These are phyloP conservation scores for Penelope pileata DNA, from an alignment of 2,113 vertebrate genomes.

Conservation along the genomic window DNA sequence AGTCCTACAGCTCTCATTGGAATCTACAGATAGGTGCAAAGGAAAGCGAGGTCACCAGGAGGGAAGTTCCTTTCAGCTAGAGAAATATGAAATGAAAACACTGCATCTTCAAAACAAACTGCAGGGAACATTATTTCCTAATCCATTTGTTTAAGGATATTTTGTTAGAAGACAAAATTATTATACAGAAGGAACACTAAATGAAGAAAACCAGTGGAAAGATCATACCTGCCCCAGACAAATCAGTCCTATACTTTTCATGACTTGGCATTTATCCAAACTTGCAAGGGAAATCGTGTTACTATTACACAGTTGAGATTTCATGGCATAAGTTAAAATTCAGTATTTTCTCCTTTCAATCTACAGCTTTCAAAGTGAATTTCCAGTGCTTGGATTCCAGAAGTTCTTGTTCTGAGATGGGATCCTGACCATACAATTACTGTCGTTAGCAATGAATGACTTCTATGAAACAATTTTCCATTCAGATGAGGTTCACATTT, in stretches of 20 bases:
- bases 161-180: neutral
- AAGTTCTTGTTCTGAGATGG: neutral
- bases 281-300: neutral
- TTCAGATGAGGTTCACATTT: neutral
- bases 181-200: neutral
- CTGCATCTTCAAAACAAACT: neutral
- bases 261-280: neutral
- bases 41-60: neutral
- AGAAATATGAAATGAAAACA: neutral
- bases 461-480: neutral
- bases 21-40: neutral
- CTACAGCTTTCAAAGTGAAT: neutral
- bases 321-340: neutral
- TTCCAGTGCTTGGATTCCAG: neutral
- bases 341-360: neutral
- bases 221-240: neutral
- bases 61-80: neutral
- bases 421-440: neutral
- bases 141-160: neutral
- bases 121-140: neutral
- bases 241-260: neutral
- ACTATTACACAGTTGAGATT: neutral
- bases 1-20: neutral
- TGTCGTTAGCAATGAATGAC: neutral
- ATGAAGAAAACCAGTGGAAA: neutral